Percentiles rank a stretch among this genome's conserved stretches.
Conservation (phyloP, 2,888 invertebrate genomes). For the Apamea crenata region DNA sequence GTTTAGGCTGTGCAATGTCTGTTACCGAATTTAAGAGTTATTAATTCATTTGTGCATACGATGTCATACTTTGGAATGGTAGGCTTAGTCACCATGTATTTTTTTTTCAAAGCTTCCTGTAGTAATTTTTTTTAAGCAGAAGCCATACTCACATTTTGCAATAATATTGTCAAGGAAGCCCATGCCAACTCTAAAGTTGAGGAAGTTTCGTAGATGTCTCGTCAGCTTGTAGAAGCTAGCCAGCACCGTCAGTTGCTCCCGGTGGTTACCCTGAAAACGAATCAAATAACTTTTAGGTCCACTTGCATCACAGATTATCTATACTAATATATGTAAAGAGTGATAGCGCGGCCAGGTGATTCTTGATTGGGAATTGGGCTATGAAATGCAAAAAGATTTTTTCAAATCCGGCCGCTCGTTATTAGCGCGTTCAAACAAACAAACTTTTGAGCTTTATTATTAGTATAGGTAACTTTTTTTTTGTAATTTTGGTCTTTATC, state of each 20-base stretch:
- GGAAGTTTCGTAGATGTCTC: conserved; percentile 95
- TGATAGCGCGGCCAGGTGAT: too few relatives aligned
- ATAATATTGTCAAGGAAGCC: conserved; percentile 99
- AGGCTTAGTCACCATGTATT: not conserved
- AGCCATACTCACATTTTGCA: conserved; percentile 95
- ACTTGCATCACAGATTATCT: not conserved
- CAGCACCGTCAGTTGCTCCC: conserved; percentile 96
- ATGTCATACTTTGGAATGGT: not conserved
- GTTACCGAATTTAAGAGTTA: not conserved
- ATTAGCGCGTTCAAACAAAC: too few relatives aligned
- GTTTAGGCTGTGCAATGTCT: not conserved
- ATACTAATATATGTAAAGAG: too few relatives aligned
- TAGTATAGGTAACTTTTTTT: not conserved
- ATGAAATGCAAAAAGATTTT: too few relatives aligned
- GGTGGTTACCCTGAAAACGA: conserved; percentile 92
- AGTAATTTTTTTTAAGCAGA: not conserved
- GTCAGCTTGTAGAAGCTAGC: conserved; percentile 97
- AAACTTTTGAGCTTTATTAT: too few relatives aligned
- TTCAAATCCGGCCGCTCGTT: too few relatives aligned
- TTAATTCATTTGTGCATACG: not conserved
- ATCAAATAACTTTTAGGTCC: not conserved
- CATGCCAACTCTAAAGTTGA: conserved; percentile 97
- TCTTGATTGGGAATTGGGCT: too few relatives aligned
- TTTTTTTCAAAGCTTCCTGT: fast-evolving
- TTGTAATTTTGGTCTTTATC: not conserved